Evolutionary conservation across 2,113 vertebrate genomes (phyloP).

Genomic region (Pedetes capensis): DNA sequence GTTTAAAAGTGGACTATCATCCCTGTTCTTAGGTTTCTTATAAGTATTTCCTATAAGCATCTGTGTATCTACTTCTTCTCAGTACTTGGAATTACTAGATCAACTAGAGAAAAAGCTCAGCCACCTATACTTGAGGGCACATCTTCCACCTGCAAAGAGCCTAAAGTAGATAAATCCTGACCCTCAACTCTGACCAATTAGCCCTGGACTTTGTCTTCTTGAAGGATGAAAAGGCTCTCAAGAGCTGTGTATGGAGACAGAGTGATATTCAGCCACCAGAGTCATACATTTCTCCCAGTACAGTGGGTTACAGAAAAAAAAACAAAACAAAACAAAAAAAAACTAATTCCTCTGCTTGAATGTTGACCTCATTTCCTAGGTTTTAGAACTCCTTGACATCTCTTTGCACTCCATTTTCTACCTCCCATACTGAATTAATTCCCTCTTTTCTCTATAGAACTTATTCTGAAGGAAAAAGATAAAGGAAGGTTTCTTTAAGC

Average conservation of each 20-base stretch:
- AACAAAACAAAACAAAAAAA: background rate
- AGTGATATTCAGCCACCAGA: background rate
- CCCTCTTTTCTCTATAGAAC: background rate
- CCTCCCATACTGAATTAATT: background rate
- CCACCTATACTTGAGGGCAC: background rate
- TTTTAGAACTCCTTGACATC: constrained; percentile 24
- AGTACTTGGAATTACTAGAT: background rate
- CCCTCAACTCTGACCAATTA: background rate
- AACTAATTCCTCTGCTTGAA: background rate
- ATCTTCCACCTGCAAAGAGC: background rate
- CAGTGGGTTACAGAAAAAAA: background rate
- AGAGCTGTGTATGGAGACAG: background rate
- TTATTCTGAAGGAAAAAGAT: constrained; percentile 9
- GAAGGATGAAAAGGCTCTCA: background rate
- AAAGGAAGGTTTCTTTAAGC: constrained; percentile 24
- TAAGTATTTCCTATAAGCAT: background rate
- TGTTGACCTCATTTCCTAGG: background rate
- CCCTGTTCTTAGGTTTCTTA: background rate
- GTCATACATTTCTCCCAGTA: background rate
- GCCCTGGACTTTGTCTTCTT: background rate
- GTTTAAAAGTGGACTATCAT: background rate
- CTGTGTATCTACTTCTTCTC: background rate
- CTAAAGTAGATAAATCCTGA: background rate
- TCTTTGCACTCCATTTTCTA: background rate
- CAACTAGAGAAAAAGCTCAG: background rate